Conservation (phyloP, 1,140 invertebrate genomes). For the Plodia interpunctella region DNA sequence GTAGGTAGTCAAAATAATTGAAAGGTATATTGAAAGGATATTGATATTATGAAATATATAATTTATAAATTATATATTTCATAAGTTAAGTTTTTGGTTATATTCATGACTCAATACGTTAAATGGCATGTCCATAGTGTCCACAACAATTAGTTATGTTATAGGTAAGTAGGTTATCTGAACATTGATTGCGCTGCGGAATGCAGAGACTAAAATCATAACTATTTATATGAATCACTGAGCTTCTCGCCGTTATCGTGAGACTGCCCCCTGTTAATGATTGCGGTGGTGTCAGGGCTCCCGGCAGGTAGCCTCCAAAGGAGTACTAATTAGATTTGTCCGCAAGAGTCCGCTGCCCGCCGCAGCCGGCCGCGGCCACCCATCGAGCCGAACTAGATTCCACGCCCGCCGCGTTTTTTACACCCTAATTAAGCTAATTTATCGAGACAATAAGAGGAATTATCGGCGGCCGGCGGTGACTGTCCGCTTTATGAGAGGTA, state of each 20-base stretch:
- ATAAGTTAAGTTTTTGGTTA: no score
- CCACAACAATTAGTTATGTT: no score
- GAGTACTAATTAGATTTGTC: constrained; percentile 32
- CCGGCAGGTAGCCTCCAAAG: not conserved
- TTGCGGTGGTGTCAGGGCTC: not conserved
- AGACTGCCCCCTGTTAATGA: not conserved
- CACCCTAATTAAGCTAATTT: constrained; percentile 75
- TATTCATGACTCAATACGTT: no score
- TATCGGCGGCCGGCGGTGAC: constrained; percentile 48
- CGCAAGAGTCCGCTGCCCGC: not conserved
- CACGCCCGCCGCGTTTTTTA: constrained; percentile 55
- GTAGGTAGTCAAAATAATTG: no score
- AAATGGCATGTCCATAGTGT: no score
- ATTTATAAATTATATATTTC: no score
- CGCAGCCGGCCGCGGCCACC: constrained; percentile 30
- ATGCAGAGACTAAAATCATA: no score
- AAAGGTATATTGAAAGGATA: no score
- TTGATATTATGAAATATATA: no score
- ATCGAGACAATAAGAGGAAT: constrained; percentile 70
- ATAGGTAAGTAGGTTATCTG: no score
- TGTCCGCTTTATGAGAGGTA: constrained; percentile 63
- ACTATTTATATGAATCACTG: not conserved
- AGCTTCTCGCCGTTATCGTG: not conserved
- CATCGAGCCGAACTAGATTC: constrained; percentile 62
- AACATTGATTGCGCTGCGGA: no score